Evolutionary conservation across 2,797 vertebrate species (phyloP).

Genomic region (Enteromius thamalakanensis): DNA sequence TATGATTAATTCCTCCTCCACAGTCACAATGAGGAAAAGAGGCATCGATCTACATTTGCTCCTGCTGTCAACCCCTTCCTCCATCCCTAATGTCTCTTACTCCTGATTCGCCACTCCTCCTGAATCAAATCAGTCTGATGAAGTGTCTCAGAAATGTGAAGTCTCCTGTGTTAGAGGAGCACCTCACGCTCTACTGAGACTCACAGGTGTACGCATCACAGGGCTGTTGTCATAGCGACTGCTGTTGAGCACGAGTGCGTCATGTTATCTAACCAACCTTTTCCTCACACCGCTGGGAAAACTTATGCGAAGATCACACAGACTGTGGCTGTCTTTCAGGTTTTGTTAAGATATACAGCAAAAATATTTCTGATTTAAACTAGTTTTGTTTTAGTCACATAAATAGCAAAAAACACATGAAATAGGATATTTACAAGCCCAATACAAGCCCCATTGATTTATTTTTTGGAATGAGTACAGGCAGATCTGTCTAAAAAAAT

Average conservation of each 20-base stretch:
- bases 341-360: background rate
- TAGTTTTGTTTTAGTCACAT: background rate
- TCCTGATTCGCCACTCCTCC: slow-evolving; percentile 1
- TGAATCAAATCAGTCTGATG: background rate
- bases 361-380: too few relatives aligned
- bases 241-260: background rate
- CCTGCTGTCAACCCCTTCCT: background rate
- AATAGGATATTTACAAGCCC: background rate
- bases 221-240: slow-evolving; percentile 40
- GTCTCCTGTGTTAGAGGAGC: background rate
- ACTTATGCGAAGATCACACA: background rate
- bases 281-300: slow-evolving; percentile 9
- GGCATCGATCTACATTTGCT: slow-evolving; percentile 9
- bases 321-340: background rate
- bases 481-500: background rate
- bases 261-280: slow-evolving; percentile 16
- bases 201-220: slow-evolving; percentile 26
- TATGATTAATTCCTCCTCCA: slow-evolving; percentile 22
- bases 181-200: slow-evolving; percentile 2
- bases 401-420: background rate
- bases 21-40: slow-evolving; percentile 10
- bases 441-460: background rate
- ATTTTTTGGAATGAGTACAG: background rate
- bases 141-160: slow-evolving; percentile 8
- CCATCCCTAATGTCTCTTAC: background rate